These are phyloP conservation scores for Hucho hucho DNA, from an alignment of 2,113 vertebrate genomes.

Conservation along the genomic window DNA sequence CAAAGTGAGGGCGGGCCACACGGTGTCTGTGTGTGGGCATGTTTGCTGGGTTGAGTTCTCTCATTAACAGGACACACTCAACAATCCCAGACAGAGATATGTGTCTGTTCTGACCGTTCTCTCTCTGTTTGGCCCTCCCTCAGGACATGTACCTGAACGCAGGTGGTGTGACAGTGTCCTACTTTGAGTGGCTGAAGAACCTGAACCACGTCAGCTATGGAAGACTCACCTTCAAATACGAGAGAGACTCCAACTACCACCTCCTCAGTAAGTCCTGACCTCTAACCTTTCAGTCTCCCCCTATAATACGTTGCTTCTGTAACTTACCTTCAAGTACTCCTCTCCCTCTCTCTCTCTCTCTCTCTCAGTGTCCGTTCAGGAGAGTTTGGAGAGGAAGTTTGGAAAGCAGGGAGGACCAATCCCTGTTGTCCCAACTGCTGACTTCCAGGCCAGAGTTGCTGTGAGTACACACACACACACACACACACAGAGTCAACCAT, in stretches of 20 bases:
- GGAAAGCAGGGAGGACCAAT: slow-evolving; percentile 95
- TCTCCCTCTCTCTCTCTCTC: neutral
- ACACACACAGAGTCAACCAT: neutral
- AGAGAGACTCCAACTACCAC: slow-evolving; percentile 99
- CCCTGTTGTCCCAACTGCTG: slow-evolving; percentile 90
- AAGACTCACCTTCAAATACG: slow-evolving; percentile 96
- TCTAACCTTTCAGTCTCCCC: neutral
- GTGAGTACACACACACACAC: slow-evolving; percentile 70
- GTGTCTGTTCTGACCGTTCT: neutral
- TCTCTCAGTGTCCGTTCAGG: slow-evolving; percentile 91
- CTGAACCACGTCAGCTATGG: slow-evolving; percentile 99
- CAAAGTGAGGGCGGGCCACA: no score
- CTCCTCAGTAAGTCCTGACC: slow-evolving; percentile 87
- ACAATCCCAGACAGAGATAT: no score
- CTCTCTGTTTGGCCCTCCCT: neutral
- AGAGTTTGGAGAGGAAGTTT: slow-evolving; percentile 97
- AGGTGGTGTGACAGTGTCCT: slow-evolving; percentile 96
- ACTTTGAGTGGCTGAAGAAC: slow-evolving; percentile 99
- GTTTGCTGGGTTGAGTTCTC: no score
- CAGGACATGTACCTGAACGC: slow-evolving; percentile 98
- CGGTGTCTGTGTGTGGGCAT: no score
- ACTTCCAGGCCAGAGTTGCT: slow-evolving; percentile 96
- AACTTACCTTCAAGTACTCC: slow-evolving; percentile 77
- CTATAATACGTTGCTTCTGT: no score
- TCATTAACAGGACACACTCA: no score